Evolutionary conservation across 1,140 invertebrate species (phyloP), one percentile per base, ranked within the genome.

Genomic region (Phymorhynchus buccinoides): DNA sequence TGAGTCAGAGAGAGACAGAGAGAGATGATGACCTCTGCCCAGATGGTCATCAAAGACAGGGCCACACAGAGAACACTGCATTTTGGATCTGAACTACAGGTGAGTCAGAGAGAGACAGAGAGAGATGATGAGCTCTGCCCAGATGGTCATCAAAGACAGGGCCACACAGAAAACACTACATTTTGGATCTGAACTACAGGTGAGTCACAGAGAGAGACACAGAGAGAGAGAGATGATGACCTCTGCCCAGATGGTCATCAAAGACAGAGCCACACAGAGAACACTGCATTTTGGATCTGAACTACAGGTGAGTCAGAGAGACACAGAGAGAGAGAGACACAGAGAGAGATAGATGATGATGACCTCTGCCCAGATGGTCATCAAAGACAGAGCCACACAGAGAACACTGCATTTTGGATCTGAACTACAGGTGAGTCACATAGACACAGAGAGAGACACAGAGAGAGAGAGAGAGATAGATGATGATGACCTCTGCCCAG

Each of bases 361-460:
- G 91, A 86, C 79, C 12, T 84, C 75, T 22, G 87, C 92, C 22
- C 89, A 92, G 80, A 85, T 92, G 82, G 88, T 88, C 12, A 90
- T 93, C n/a, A 92, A 91, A 77, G 92, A 93, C 77, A 80, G 91
- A 39, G 91, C 90, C 12, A 90, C 90, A 68, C 91, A 91, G 78
- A 88, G 90, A 48, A 90, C 89, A 0, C 83, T 92, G 14, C 89
- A 91, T 73, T 92, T 92, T 87, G 88, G 88, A 27, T 87, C 90
- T n/a, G 92, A 92, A 83, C 82, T 91, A 14, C 89, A 91, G 66
- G 75, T 78, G n/a, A 52, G 7, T n/a, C n/a, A n/a, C n/a, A n/a
- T n/a, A n/a, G n/a, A n/a, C n/a, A n/a, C n/a, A n/a, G n/a, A n/a
- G n/a, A n/a, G n/a, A n/a, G n/a, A n/a, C n/a, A n/a, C n/a, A n/a